Evolutionary conservation across 2,888 invertebrate genomes (phyloP).

Genomic region (Entomobrya proxima): DNA sequence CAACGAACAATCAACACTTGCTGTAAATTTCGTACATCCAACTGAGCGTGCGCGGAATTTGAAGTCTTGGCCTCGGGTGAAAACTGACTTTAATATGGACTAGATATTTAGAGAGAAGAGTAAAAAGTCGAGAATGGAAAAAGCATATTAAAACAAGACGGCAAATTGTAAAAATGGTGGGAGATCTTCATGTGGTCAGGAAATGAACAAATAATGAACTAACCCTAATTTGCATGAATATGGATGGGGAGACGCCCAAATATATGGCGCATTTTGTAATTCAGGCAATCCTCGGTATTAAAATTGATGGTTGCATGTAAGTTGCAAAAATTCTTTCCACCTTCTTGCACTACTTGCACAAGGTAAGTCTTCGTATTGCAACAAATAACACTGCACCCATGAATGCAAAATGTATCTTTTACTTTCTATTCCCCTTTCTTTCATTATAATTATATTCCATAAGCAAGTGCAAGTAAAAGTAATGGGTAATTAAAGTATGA

Average conservation of each 20-base stretch:
- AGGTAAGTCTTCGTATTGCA: too few relatives aligned
- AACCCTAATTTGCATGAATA: conserved; percentile 24
- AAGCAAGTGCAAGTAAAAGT: too few relatives aligned
- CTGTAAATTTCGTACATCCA: not conserved
- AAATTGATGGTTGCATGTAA: not conserved
- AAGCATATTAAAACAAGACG: not conserved
- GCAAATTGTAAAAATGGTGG: not conserved
- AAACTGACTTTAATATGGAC: conserved; percentile 26
- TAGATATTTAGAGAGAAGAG: conserved; percentile 16
- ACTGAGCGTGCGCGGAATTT: conserved; percentile 21
- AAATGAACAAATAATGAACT: not conserved
- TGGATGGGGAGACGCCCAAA: conserved; percentile 33
- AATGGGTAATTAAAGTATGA: too few relatives aligned
- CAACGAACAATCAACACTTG: conserved; percentile 29
- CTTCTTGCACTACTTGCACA: too few relatives aligned
- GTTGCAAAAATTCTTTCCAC: not conserved
- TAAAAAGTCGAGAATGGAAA: not conserved
- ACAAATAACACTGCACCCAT: too few relatives aligned
- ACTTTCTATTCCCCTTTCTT: too few relatives aligned
- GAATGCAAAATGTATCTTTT: too few relatives aligned
- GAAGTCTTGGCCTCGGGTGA: not conserved
- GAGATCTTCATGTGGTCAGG: conserved; percentile 29
- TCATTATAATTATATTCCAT: too few relatives aligned
- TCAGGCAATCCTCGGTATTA: not conserved
- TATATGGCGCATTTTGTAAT: not conserved